These are phyloP conservation scores for Coluber constrictor DNA, from an alignment of 2,797 vertebrate species.

Conservation along the genomic window DNA sequence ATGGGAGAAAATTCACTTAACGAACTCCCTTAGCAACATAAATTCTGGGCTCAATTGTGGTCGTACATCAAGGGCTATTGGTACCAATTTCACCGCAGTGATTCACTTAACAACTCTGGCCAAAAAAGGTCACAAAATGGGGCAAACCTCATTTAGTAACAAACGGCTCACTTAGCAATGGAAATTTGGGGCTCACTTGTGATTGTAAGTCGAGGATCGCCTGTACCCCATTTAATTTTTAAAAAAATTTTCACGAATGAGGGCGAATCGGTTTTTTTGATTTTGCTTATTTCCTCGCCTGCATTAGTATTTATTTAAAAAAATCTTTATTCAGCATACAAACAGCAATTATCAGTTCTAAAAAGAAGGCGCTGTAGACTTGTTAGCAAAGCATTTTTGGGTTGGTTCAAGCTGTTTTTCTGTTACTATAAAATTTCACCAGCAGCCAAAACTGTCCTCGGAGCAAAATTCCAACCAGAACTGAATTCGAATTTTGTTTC, in stretches of 20 bases:
- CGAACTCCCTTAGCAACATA: background rate
- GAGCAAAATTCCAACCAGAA: background rate
- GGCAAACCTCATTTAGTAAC: background rate
- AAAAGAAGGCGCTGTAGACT: background rate
- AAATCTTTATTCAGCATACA: slow-evolving; percentile 11
- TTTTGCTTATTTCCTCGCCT: background rate
- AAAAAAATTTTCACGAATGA: no score
- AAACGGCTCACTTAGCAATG: fast-evolving
- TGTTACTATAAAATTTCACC: background rate
- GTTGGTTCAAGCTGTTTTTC: background rate
- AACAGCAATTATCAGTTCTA: background rate
- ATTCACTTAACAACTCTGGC: background rate
- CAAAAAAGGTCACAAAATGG: background rate
- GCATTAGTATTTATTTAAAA: background rate
- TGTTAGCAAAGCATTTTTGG: background rate
- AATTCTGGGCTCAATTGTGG: background rate
- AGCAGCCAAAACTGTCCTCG: background rate
- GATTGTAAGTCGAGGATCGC: background rate
- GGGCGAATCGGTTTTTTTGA: background rate
- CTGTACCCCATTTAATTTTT: no score
- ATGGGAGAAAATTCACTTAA: background rate
- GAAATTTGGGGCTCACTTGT: background rate
- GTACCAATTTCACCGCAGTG: background rate
- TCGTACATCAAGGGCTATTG: background rate
- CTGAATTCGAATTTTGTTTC: background rate